Conservation (phyloP, 2,888 invertebrate species). For the Incurvaria masculella region DNA sequence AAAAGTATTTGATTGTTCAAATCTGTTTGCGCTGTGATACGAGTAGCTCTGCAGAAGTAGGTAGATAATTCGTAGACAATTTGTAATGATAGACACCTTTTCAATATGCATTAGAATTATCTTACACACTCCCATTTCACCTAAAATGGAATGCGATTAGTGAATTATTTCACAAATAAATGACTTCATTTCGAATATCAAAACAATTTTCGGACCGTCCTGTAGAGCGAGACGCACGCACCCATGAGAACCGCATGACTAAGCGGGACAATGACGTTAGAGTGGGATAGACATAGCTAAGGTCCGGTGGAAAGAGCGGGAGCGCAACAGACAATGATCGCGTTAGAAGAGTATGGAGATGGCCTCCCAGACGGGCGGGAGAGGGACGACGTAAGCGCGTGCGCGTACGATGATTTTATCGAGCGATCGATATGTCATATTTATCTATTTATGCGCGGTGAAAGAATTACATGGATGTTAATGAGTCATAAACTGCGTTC, state of each 20-base stretch:
- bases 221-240: background rate
- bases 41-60: no score
- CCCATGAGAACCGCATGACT: background rate
- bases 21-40: no score
- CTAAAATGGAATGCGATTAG: background rate
- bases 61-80: no score
- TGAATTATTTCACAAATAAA: background rate
- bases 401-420: conserved; percentile 30
- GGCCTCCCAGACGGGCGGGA: background rate
- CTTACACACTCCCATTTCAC: background rate
- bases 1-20: no score
- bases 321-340: background rate
- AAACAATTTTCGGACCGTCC: background rate
- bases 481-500: background rate
- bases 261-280: background rate
- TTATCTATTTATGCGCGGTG: conserved; percentile 2
- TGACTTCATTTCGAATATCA: background rate
- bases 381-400: background rate
- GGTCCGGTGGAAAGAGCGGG: background rate
- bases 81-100: no score
- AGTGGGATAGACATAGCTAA: background rate
- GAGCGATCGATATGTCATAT: conserved; percentile 36
- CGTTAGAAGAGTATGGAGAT: background rate
- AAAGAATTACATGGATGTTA: background rate
- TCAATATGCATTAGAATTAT: no score